A percentile compares a stretch with the other conserved stretches of the same genome.
Conservation (phyloP, 2,797 vertebrate genomes). For the Avahi laniger region DNA sequence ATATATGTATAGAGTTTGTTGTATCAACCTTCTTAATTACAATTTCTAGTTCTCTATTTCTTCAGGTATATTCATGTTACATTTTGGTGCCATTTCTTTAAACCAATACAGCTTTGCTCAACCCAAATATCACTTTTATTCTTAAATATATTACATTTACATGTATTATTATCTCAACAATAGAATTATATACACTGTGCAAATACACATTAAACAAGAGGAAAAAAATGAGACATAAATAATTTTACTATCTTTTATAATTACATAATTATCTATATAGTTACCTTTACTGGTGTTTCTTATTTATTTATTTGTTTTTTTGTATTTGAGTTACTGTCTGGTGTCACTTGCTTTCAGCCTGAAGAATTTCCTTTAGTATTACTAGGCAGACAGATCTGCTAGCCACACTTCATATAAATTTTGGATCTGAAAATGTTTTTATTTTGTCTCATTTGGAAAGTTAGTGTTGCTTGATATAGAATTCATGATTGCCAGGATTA, state of each 20-base stretch:
- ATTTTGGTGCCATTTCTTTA: background rate
- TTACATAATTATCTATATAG: accelerated
- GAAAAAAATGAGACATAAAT: background rate
- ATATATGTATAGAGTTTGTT: background rate
- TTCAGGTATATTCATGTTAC: background rate
- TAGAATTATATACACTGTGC: background rate
- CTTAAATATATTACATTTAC: background rate
- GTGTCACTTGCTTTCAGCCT: background rate
- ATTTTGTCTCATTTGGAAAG: background rate
- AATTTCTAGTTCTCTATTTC: background rate
- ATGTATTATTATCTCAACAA: background rate
- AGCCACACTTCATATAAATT: background rate
- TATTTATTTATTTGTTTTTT: background rate
- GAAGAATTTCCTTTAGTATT: background rate
- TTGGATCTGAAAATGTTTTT: background rate
- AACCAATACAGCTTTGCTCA: background rate
- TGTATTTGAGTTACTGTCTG: background rate
- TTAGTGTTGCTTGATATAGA: background rate
- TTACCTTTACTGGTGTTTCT: background rate
- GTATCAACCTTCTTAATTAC: background rate
- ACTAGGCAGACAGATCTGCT: background rate
- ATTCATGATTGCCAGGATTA: background rate
- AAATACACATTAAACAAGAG: background rate
- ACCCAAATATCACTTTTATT: background rate
- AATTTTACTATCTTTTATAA: background rate